Evolutionary conservation across 2,113 vertebrate genomes (phyloP).

Genomic region (Nanorana parkeri): DNA sequence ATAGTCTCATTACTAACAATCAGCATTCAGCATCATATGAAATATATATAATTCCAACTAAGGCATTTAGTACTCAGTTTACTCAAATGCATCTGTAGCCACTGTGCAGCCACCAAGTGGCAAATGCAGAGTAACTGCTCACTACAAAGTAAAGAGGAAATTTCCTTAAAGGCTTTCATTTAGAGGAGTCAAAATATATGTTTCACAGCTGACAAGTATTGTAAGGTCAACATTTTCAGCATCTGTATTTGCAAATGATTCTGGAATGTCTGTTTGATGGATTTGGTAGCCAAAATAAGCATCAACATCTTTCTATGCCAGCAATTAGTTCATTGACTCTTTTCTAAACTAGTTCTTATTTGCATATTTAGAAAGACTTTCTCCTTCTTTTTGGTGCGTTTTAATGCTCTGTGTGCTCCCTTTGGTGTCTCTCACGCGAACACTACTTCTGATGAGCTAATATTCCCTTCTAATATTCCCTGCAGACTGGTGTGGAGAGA

Average conservation of each 20-base stretch:
- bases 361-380: neutral
- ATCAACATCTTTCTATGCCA: neutral
- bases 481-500: conserved; percentile 32
- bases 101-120: too few species aligned
- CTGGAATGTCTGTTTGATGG: neutral
- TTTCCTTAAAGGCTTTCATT: neutral
- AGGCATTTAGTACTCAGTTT: too few species aligned
- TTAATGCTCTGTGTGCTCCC: conserved; percentile 1
- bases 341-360: neutral
- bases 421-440: conserved; percentile 11
- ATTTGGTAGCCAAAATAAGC: conserved; percentile 17
- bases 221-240: conserved; percentile 4
- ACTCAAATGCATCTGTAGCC: too few species aligned
- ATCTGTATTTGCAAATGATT: neutral
- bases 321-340: neutral
- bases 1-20: too few species aligned
- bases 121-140: too few species aligned
- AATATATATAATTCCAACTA: too few species aligned
- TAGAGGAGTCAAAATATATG: neutral
- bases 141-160: neutral
- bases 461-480: conserved; percentile 48
- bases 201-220: conserved; percentile 11
- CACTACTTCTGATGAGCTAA: conserved; percentile 35
- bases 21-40: too few species aligned
- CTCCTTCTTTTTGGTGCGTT: neutral